A percentile compares a stretch with the other conserved stretches of the same genome.
Evolutionary conservation across 2,113 vertebrate genomes (phyloP).

Genomic region (Orthochromis malagaraziensis): DNA sequence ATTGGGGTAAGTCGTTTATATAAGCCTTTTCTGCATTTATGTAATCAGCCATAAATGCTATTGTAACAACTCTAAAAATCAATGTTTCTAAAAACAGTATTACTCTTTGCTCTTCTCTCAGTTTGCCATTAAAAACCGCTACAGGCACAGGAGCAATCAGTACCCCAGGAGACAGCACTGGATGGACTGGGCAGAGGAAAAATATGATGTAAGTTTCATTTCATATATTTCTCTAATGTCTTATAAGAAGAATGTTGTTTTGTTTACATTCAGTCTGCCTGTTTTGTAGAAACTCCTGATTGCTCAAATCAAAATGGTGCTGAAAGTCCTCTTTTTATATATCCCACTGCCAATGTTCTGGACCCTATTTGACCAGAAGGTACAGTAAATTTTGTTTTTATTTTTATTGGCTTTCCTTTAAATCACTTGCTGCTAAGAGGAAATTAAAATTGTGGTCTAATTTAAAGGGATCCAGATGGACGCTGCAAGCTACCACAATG

Average conservation of each 20-base stretch:
- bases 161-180: conserved; percentile 86
- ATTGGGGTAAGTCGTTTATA: conserved; percentile 78
- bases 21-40: not conserved
- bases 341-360: conserved; percentile 98
- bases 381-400: conserved; percentile 43
- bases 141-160: conserved; percentile 74
- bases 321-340: conserved; percentile 89
- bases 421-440: not conserved
- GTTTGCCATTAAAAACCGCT: conserved; percentile 91
- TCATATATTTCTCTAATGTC: not conserved
- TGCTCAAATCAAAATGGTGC: conserved; percentile 87
- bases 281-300: conserved; percentile 83
- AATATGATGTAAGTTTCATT: conserved; percentile 77
- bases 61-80: not conserved
- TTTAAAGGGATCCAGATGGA: conserved; percentile 91
- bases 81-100: not conserved
- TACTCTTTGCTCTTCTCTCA: conserved; percentile 45
- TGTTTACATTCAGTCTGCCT: not conserved
- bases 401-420: not conserved
- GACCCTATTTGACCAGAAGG: conserved; percentile 97
- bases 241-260: not conserved
- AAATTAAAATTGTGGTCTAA: not conserved
- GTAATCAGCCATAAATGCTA: not conserved
- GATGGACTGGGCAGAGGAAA: conserved; percentile 94
- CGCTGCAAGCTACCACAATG: conserved; percentile 90